Evolutionary conservation across 1,140 invertebrate genomes (phyloP).

Genomic region (Tetragonula clypearis): DNA sequence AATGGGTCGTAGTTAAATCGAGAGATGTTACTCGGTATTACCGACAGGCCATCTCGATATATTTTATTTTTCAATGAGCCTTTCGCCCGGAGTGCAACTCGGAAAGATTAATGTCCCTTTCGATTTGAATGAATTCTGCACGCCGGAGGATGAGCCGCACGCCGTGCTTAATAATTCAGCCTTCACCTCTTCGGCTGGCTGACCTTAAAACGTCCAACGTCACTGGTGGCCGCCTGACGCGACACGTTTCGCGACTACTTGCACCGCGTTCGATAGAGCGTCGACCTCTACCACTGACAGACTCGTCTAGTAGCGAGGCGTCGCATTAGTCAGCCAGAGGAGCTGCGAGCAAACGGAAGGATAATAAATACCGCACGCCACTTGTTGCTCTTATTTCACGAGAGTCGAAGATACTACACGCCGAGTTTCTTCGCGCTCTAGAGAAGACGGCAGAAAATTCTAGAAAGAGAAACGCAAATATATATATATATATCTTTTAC

Average conservation of each 20-base stretch:
- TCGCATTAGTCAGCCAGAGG: slow-evolving; percentile 30
- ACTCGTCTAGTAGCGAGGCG: slow-evolving; percentile 14
- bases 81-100: neutral
- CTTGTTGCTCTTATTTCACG: slow-evolving; percentile 60
- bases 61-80: neutral
- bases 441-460: too few relatives aligned
- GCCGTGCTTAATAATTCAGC: neutral
- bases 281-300: slow-evolving; percentile 38
- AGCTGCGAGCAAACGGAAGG: slow-evolving; percentile 17
- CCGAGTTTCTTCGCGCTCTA: too few relatives aligned
- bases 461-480: too few relatives aligned
- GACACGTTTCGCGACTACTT: slow-evolving; percentile 8
- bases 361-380: slow-evolving; percentile 53
- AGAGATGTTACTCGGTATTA: neutral
- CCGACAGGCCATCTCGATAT: neutral
- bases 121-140: neutral
- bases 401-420: slow-evolving; percentile 8
- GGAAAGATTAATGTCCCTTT: neutral
- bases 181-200: neutral
- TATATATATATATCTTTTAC: too few relatives aligned
- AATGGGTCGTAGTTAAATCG: neutral
- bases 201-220: slow-evolving; percentile 10
- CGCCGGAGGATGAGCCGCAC: neutral
- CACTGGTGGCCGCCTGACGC: slow-evolving; percentile 2
- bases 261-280: slow-evolving; percentile 23